Percentiles rank a stretch among this genome's conserved stretches.
phyloP scores from a whole-genome alignment of 2,797 vertebrate genomes.

The Cichlasoma orientale region DNA sequence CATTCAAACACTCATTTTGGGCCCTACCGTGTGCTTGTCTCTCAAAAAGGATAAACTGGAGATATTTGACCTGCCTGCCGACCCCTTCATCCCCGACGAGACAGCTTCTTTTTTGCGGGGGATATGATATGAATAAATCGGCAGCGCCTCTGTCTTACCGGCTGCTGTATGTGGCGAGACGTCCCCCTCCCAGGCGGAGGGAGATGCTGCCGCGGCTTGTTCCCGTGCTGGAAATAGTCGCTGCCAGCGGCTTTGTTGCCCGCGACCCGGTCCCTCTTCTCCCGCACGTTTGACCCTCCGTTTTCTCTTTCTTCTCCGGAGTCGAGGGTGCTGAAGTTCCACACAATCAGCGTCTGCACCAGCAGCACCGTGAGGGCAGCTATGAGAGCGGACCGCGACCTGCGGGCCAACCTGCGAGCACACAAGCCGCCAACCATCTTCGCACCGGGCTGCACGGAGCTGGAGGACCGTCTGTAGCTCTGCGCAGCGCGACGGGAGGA shows the following conservation, averaged over 20 bases:
- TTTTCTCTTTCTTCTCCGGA: slow-evolving; percentile 84
- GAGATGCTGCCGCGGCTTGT: slow-evolving; percentile 67
- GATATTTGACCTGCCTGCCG: slow-evolving; percentile 53
- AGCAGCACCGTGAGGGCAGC: slow-evolving; percentile 91
- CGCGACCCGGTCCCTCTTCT: slow-evolving; percentile 80
- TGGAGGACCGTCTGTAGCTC: slow-evolving; percentile 66
- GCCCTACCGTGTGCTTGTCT: slow-evolving; percentile 49
- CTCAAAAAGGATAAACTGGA: slow-evolving; percentile 17
- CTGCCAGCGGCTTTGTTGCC: slow-evolving; percentile 75
- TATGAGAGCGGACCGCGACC: slow-evolving; percentile 89
- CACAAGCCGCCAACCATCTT: slow-evolving; percentile 83
- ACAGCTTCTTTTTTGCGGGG: not conserved
- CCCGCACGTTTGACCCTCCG: slow-evolving; percentile 77
- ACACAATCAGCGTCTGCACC: slow-evolving; percentile 91
- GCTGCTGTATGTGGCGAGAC: slow-evolving; percentile 81
- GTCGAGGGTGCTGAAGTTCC: slow-evolving; percentile 95
- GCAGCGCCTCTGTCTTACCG: slow-evolving; percentile 71
- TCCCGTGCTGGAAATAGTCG: slow-evolving; percentile 71
- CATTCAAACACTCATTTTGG: slow-evolving; percentile 40
- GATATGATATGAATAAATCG: slow-evolving; percentile 14
- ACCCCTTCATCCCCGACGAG: slow-evolving; percentile 37
- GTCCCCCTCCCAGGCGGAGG: slow-evolving; percentile 78
- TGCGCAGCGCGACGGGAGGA: slow-evolving; percentile 72
- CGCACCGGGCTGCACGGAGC: slow-evolving; percentile 64
- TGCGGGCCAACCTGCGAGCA: slow-evolving; percentile 90